Evolutionary conservation across 2,888 invertebrate species (phyloP), one percentile per base, ranked within the genome.

Genomic region (Andrena chrysosceles): DNA sequence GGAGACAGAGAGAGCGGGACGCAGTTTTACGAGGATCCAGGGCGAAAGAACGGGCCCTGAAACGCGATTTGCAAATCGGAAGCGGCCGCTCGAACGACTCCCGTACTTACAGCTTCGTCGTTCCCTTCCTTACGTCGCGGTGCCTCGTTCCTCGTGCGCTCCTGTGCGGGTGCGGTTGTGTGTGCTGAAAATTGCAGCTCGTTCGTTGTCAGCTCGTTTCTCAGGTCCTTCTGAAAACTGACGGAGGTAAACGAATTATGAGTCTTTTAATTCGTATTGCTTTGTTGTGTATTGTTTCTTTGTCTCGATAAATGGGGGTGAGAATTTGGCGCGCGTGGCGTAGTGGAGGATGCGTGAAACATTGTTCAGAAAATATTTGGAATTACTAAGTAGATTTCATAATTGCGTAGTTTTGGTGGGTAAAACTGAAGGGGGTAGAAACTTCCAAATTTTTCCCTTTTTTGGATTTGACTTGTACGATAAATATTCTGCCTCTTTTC

Each of bases 71-170:
- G 74, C 74, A 66, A 75, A 79, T 76, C 87, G 87, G 71, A 72
- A 86, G 70, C 49, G 60, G 29, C 42, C 52, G 54, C 78, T 84
- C 42, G 54, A 81, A 63, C 78, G 20, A 68, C 69, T 81, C 75
- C 78, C 73, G 70, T 85, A 84, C 85, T 87, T 85, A 88, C 87
- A 67, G 75, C 74, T 83, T 85, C 77, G 68, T 72, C 76, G 79
- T 62, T 79, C 67, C 42, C 75, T 76, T 83, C 79, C 72, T 66
- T 62, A 4, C 35, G 48, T 16, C 63, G 26, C 26, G n/a, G 29
- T 56, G 48, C 29, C 26, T 78, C 29, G 52, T 31, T 59, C 29
- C 8, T n/a, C n/a, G 56, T 48, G 59, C 31, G 42, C 8, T 60
- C 64, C 68, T 63, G 62, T 49, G 42, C 5, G 70, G n/a, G 54